phyloP scores from a whole-genome alignment of 1,140 invertebrate genomes.

The Eriocheir sinensis region DNA sequence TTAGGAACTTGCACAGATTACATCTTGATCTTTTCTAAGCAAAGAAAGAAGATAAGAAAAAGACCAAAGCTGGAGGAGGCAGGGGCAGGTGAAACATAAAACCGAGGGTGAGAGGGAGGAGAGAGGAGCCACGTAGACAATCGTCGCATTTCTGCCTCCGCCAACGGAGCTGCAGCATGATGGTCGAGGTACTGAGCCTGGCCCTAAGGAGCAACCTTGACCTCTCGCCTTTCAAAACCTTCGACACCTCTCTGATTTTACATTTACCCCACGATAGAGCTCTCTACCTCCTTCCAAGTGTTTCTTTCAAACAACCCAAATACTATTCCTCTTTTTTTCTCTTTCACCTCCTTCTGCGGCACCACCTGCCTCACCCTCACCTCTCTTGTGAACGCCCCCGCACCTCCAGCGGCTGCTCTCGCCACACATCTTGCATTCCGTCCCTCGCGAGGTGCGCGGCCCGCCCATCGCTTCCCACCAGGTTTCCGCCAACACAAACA shows the following conservation, averaged over 20 bases:
- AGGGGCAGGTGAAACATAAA: not conserved
- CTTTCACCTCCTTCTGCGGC: not conserved
- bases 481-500: constrained; percentile 29
- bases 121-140: not conserved
- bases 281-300: not conserved
- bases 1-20: not conserved
- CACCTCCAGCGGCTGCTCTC: not conserved
- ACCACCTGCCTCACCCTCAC: not conserved
- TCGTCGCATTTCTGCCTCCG: not conserved
- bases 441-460: not conserved
- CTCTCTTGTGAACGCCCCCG: not conserved
- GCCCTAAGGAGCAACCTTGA: not conserved
- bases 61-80: not conserved
- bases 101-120: constrained; percentile 15
- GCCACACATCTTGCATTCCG: not conserved
- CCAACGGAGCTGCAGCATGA: not conserved
- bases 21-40: not conserved
- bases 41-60: not conserved
- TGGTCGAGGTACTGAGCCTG: not conserved
- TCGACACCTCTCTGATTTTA: not conserved
- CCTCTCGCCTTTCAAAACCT: not conserved
- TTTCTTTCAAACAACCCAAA: too few relatives aligned
- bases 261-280: not conserved
- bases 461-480: not conserved
- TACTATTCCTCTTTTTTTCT: not conserved